phyloP scores from a whole-genome alignment of 2,888 invertebrate genomes.

The Belgica antarctica region DNA sequence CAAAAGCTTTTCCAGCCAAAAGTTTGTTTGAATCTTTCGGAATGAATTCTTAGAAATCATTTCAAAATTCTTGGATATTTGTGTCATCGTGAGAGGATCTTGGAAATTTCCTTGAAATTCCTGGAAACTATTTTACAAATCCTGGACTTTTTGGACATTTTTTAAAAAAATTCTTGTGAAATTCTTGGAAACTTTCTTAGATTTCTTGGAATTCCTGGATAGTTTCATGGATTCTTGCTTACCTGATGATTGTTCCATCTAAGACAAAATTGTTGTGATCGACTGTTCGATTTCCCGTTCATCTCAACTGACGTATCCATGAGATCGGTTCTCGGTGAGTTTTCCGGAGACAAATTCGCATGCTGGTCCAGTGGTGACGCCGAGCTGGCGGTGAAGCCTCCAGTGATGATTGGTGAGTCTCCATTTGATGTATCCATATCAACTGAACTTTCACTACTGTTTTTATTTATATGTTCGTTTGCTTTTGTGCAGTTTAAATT shows the following conservation, averaged over 20 bases:
- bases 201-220: not conserved
- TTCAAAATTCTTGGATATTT: no score
- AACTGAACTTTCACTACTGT: conserved; percentile 29
- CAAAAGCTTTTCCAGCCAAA: no score
- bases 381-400: not conserved
- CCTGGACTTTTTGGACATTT: no score
- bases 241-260: conserved; percentile 83
- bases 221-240: conserved; percentile 48
- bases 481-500: not conserved
- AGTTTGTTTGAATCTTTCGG: no score
- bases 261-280: conserved; percentile 67
- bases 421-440: conserved; percentile 19
- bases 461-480: no score
- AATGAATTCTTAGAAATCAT: no score
- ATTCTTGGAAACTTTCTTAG: not conserved
- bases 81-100: no score
- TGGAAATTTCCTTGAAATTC: no score
- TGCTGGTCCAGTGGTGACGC: not conserved
- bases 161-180: not conserved
- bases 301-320: conserved; percentile 35
- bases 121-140: no score
- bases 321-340: conserved; percentile 5
- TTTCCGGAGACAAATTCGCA: conserved; percentile 18
- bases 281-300: conserved; percentile 32
- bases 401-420: not conserved